Percentiles rank a stretch among this genome's conserved stretches.
Evolutionary conservation across 1,140 invertebrate species (phyloP).

Genomic region (Tetramorium parvispinum): DNA sequence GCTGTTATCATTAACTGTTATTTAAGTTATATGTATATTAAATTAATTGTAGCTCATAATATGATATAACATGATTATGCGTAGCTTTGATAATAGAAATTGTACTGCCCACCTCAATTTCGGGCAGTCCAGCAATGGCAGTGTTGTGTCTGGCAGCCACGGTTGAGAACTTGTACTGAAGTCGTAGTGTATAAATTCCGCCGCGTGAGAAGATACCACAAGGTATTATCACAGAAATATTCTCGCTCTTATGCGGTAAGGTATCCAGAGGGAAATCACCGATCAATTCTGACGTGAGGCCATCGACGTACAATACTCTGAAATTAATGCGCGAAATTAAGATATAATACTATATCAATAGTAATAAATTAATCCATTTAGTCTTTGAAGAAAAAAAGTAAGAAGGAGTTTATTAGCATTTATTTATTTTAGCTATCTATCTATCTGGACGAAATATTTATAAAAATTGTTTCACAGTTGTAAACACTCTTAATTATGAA

Average conservation of each 20-base stretch:
- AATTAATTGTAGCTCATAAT: background rate
- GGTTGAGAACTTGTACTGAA: slow-evolving; percentile 83
- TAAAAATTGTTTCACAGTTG: background rate
- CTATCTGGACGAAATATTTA: background rate
- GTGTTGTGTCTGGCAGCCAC: slow-evolving; percentile 77
- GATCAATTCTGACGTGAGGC: slow-evolving; percentile 81
- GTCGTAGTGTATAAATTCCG: slow-evolving; percentile 85
- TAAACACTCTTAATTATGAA: background rate
- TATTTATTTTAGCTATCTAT: background rate
- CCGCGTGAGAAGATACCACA: slow-evolving; percentile 90
- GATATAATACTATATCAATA: background rate
- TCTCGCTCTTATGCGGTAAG: slow-evolving; percentile 72
- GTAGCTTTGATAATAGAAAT: background rate
- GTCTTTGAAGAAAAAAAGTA: background rate
- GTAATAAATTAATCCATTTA: background rate
- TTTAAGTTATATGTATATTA: background rate
- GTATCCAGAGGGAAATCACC: slow-evolving; percentile 79
- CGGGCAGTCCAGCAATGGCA: slow-evolving; percentile 71
- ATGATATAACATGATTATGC: background rate
- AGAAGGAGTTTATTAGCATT: background rate
- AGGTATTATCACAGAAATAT: slow-evolving; percentile 87
- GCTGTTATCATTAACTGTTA: background rate
- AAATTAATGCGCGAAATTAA: background rate
- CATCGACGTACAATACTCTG: slow-evolving; percentile 81
- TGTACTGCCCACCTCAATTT: slow-evolving; percentile 64